Base-by-base conservation (phyloP, 2,888 invertebrate species). In the Frankliniella intonsa region DNA sequence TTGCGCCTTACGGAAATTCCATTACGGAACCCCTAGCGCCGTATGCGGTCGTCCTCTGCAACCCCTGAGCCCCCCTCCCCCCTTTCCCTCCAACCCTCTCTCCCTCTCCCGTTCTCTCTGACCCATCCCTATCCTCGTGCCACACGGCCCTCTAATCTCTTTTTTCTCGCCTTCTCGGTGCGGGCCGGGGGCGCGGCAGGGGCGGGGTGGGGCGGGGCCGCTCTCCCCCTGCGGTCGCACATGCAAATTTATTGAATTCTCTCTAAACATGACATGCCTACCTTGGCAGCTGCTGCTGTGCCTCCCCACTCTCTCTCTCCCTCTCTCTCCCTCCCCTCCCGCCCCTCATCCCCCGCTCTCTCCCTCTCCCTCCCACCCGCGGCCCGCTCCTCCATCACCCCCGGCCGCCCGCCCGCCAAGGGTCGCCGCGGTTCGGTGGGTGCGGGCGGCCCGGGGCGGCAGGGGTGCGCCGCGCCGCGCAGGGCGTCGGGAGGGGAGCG, bases 1-100 rank as follows among this genome's bases (percentile, higher is more conserved):
- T 62, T 62, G 62, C 62, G 62, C 62, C 62, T 62, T 62, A 62
- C 62, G 62, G 62, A 62, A 62, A 62, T 62, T 62, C 62, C 62
- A 62, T 62, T 62, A 62, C 62, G n/a, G 62, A 19, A n/a, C 62
- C 62, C 38, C 38, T 5, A 38, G 62, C n/a, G 14, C 62, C 62
- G 62, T 62, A 62, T 62, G 62, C 62, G 62, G 62, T 62, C 62
- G 11, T 7, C 62, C 7, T 14, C 62, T n/a, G 7, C 14, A 17
- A 17, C 62, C 62, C 62, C 17, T n/a, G 7, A 17, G 7, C 14
- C 11, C 62, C 55, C 7, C 62, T n/a, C 62, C 1, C n/a, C 62
- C n/a, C 62, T 14, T 5, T 5, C 38, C 38, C 38, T 38, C 55
- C 55, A 17, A 8, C 55, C 17, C 7, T 3, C 62, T 62, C 62